These are phyloP conservation scores for Gonocerus acuteangulatus DNA, from an alignment of 2,888 invertebrate species.

Conservation along the genomic window DNA sequence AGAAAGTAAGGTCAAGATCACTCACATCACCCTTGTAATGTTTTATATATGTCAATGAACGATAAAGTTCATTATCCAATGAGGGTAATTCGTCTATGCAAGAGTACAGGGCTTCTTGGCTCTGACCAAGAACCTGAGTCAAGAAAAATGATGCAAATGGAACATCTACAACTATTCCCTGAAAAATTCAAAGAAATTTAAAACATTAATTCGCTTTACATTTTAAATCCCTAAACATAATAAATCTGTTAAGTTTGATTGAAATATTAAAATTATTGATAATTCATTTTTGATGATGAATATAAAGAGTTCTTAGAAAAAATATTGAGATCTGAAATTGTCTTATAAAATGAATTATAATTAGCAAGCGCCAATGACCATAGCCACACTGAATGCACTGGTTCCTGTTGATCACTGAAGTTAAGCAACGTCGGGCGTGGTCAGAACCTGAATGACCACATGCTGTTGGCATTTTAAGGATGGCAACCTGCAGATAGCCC, in stretches of 20 bases:
- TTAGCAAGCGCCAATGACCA: too few species aligned
- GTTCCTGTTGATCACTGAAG: too few species aligned
- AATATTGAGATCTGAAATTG: too few species aligned
- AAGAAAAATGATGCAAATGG: slow-evolving; percentile 98
- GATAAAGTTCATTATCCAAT: slow-evolving; percentile 89
- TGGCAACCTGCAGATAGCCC: too few species aligned
- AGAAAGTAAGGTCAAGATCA: slow-evolving; percentile 91
- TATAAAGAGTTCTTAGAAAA: too few species aligned
- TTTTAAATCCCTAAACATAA: background rate
- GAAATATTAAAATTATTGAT: too few species aligned
- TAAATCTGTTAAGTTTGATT: background rate
- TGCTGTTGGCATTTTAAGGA: too few species aligned
- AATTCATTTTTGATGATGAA: too few species aligned
- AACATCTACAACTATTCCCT: slow-evolving; percentile 96
- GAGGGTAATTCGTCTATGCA: slow-evolving; percentile 97
- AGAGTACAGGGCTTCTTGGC: slow-evolving; percentile 87
- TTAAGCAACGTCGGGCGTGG: too few species aligned
- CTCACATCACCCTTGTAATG: slow-evolving; percentile 87
- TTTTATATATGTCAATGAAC: slow-evolving; percentile 84
- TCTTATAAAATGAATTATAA: too few species aligned
- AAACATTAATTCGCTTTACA: background rate
- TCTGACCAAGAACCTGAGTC: slow-evolving; percentile 84
- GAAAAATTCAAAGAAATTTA: slow-evolving; percentile 38
- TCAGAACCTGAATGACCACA: too few species aligned
- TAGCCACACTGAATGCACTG: too few species aligned